Percentiles rank a stretch among this genome's conserved stretches.
Evolutionary conservation across 2,888 invertebrate species (phyloP).

Genomic region (Caradrina clavipalpis): DNA sequence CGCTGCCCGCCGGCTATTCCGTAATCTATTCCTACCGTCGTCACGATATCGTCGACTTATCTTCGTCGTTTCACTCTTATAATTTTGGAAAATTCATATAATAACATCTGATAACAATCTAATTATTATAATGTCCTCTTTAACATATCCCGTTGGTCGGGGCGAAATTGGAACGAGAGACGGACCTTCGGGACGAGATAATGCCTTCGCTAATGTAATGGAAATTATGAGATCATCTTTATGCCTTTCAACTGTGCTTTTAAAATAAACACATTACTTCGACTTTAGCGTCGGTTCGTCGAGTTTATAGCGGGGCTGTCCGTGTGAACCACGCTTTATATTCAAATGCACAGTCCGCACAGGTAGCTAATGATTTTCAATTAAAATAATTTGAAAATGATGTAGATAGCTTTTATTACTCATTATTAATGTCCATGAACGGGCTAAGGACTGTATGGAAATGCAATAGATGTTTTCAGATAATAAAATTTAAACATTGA

Average conservation of each 20-base stretch:
- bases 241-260: slow-evolving; percentile 85
- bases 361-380: slow-evolving; percentile 73
- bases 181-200: slow-evolving; percentile 82
- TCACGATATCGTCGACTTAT: slow-evolving; percentile 88
- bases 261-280: slow-evolving; percentile 87
- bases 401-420: slow-evolving; percentile 54
- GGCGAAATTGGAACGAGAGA: slow-evolving; percentile 84
- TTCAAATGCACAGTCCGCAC: slow-evolving; percentile 64
- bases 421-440: slow-evolving; percentile 16
- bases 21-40: slow-evolving; percentile 88
- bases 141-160: slow-evolving; percentile 88
- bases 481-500: slow-evolving; percentile 10
- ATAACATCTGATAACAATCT: slow-evolving; percentile 90
- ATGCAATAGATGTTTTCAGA: background rate
- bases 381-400: slow-evolving; percentile 68
- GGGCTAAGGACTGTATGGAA: slow-evolving; percentile 2
- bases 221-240: slow-evolving; percentile 87
- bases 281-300: slow-evolving; percentile 64
- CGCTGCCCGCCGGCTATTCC: slow-evolving; percentile 81
- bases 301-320: slow-evolving; percentile 71
- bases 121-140: slow-evolving; percentile 91
- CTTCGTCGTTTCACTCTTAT: slow-evolving; percentile 85
- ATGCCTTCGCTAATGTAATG: slow-evolving; percentile 86
- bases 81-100: slow-evolving; percentile 90
- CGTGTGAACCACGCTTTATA: slow-evolving; percentile 69